Base-by-base conservation (phyloP, 2,113 vertebrate genomes). In the Gallinago media region DNA sequence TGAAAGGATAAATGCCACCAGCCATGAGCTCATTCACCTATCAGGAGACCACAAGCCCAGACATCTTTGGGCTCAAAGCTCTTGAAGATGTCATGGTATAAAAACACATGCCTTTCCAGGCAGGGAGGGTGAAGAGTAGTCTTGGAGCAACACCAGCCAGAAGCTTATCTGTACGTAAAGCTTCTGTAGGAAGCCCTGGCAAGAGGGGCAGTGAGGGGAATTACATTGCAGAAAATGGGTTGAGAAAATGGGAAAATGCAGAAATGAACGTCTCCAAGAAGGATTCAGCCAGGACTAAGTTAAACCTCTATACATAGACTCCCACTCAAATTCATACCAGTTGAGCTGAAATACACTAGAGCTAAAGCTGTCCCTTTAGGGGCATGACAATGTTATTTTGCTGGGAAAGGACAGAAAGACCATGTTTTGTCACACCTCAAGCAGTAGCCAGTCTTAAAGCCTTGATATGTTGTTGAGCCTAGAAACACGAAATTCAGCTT, bases 81-180 rank as follows among this genome's bases (percentile, higher is more conserved):
- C n/a, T 36, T 31, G 9, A 16, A 59, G n/a, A 49, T 23, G 4
- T 34, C 20, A 23, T 9, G 2, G 29, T 16, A 25, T 3, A 15
- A 67, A 63, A 23, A 1, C 12, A 36, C 8, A 62, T 9, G 15
- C 18, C 5, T 71, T 52, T 46, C 15, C 31, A 79, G 23, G 46
- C 0, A 65, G 3, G 3, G 9, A 9, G 4, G 1, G 16, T 26
- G n/a, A 38, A 21, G 10, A 61, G 8, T 2, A 15, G 17, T 13
- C 46, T 65, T 26, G 29, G 27, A 74, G 25, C 36, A 80, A 42
- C 12, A n/a, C 5, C 36, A 92, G 38, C 34, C 56, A 75, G 25
- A 71, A 38, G 61, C 38, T 59, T 25, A 55, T 25, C 52, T 65
- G 36, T 9, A 3, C 9, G 7, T 2, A 67, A 71, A 70, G 36